Evolutionary conservation across 2,113 vertebrate species (phyloP).

Genomic region (Petaurus breviceps): DNA sequence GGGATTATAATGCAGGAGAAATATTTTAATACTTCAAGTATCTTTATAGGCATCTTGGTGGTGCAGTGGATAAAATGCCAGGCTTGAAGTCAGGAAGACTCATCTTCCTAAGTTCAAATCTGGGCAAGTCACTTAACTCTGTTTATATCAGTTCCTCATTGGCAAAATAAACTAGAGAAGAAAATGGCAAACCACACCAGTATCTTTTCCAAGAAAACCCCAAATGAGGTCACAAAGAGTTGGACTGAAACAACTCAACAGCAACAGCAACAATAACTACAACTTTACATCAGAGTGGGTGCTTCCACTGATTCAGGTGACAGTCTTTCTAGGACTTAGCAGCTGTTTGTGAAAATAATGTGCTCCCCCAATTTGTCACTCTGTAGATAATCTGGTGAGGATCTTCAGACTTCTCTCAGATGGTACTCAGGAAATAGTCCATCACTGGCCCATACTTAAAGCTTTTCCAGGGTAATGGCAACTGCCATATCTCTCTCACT

Average conservation of each 20-base stretch:
- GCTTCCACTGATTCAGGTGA: background rate
- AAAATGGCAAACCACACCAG: background rate
- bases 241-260: background rate
- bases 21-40: background rate
- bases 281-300: background rate
- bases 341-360: background rate
- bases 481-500: background rate
- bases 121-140: background rate
- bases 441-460: background rate
- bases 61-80: background rate
- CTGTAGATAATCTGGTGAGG: background rate
- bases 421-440: background rate
- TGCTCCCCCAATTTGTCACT: background rate
- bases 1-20: fast-evolving
- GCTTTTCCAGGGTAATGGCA: background rate
- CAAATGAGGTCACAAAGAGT: background rate
- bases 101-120: background rate
- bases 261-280: background rate
- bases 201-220: background rate
- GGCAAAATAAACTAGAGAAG: background rate
- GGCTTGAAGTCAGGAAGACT: background rate
- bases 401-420: background rate
- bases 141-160: background rate
- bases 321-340: background rate
- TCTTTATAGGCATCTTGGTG: background rate